A percentile compares a stretch with the other conserved stretches of the same genome.
Evolutionary conservation across 2,113 vertebrate genomes (phyloP).

Genomic region (Oostethus manadensis): DNA sequence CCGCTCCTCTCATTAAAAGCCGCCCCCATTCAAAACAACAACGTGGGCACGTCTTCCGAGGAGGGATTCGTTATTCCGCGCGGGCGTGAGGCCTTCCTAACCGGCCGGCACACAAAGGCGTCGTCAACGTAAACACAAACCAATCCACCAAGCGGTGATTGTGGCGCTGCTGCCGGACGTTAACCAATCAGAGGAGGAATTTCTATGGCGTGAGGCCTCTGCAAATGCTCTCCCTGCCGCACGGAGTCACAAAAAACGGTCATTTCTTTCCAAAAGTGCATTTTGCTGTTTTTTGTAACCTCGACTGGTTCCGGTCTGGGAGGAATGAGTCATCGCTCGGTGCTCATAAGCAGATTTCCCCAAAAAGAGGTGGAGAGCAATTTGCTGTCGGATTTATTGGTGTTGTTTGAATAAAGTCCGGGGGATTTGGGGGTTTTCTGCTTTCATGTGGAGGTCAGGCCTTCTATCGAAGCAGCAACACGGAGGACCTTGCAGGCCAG

Average conservation of each 20-base stretch:
- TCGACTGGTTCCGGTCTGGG: neutral
- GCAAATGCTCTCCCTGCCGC: neutral
- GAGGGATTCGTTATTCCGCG: constrained; percentile 8
- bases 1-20: neutral
- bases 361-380: constrained; percentile 15
- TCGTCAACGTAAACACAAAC: constrained; percentile 31
- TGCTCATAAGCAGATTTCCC: neutral
- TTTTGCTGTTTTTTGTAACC: neutral
- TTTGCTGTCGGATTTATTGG: constrained; percentile 14
- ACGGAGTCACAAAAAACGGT: neutral
- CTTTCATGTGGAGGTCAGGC: constrained; percentile 13
- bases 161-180: constrained; percentile 10
- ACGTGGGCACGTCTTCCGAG: constrained; percentile 3
- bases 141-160: constrained; percentile 34
- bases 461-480: constrained; percentile 8
- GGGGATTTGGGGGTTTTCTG: constrained; percentile 5
- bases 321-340: constrained; percentile 10
- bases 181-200: constrained; percentile 37
- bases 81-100: constrained; percentile 28
- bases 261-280: constrained; percentile 17
- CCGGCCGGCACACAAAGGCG: constrained; percentile 26
- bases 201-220: constrained; percentile 21
- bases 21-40: neutral
- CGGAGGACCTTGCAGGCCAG: neutral
- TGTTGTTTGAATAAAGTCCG: neutral